Base-by-base conservation (phyloP, 1,140 invertebrate genomes). In the Phymastichus coffea region DNA sequence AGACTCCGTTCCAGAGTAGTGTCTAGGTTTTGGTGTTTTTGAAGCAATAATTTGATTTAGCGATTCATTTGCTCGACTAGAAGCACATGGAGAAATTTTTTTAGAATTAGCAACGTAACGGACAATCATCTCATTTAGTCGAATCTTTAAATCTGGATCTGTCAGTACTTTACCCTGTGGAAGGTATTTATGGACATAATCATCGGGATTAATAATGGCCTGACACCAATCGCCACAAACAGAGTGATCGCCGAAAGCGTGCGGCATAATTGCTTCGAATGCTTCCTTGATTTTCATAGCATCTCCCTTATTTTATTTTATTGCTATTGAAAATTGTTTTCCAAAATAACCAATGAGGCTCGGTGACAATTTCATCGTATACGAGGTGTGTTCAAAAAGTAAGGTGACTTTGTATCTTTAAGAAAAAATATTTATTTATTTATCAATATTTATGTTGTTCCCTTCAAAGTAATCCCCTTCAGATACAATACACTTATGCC, bases 191-290 rank as follows among this genome's bases (percentile, higher is more conserved):
- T 65, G 66, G 2, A 9, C 41, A 48, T 57, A 67, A 4, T 62
- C 46, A 19, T 17, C 48, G n/a, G n/a, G n/a, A 47, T 65, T 19
- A n/a, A 43, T 35, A 17, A 43, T 40, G 22, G 41, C 64, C 3
- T 28, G 26, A 51, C 61, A 63, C 63, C 54, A 67, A 4, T 15
- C 19, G 17, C 59, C 49, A 33, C 63, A 67, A 10, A 61, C 52
- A 9, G 15, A 9, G 23, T 67, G 58, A 8, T 67, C 56, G 17
- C 54, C 61, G 35, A 65, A 67, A 1, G 61, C 59, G 35, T 67
- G 63, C 4, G 63, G 57, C 4, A 67, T 54, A n/a, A 67, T 59
- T 41, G 54, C 59, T 4, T 57, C 22, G 7, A 65, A 28, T 19
- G n/a, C 57, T 51, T n/a, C 47, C 41, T 41, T 63, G 12, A 35